Conservation (phyloP, 2,113 vertebrate species). For the Natator depressus region DNA sequence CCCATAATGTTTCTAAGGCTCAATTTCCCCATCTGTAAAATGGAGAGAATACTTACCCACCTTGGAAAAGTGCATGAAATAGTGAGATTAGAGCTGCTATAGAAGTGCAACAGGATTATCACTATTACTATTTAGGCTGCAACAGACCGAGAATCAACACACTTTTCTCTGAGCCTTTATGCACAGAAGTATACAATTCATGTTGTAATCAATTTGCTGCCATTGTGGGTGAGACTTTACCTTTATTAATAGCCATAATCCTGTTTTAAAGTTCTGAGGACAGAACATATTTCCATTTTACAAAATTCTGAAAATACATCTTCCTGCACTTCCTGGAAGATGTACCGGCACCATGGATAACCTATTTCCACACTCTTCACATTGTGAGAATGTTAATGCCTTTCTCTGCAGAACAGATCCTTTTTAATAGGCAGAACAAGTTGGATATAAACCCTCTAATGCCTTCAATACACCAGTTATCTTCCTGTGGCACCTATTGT, state of each 20-base stretch:
- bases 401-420: conserved; percentile 59
- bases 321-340: conserved; percentile 41
- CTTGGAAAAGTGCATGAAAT: not conserved
- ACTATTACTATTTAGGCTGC: not conserved
- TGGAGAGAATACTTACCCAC: not conserved
- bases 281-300: conserved; percentile 35
- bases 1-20: not conserved
- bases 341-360: conserved; percentile 39
- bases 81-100: not conserved
- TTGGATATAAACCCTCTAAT: conserved; percentile 74
- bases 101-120: not conserved
- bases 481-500: conserved; percentile 59
- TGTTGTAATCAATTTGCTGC: not conserved
- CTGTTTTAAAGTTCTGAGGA: conserved; percentile 52
- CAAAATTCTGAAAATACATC: conserved; percentile 41
- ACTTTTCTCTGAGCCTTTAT: not conserved
- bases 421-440: conserved; percentile 65
- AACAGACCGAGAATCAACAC: not conserved
- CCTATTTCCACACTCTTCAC: conserved; percentile 59
- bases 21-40: not conserved
- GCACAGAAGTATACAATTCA: not conserved
- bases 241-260: conserved; percentile 56
- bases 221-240: not conserved
- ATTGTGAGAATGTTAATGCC: conserved; percentile 61
- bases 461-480: conserved; percentile 67